phyloP scores from a whole-genome alignment of 2,113 vertebrate genomes.

The Platysternon megacephalum region DNA sequence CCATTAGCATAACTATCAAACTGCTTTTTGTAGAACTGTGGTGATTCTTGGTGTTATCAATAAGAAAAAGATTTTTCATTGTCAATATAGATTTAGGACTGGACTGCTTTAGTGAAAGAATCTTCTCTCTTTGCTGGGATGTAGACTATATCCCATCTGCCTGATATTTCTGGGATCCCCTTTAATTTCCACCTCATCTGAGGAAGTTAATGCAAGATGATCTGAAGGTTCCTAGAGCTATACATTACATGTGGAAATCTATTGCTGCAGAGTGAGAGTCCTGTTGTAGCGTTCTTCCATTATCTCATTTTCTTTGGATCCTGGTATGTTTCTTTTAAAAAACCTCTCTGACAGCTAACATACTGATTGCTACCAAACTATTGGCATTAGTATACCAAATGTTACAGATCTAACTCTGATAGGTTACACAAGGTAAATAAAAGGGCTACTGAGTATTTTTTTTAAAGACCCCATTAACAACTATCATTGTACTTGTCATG shows the following conservation, averaged over 20 bases:
- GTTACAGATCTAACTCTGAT: not conserved
- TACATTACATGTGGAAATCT: not conserved
- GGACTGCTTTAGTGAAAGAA: not conserved
- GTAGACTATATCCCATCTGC: not conserved
- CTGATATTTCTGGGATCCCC: not conserved
- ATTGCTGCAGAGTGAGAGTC: not conserved
- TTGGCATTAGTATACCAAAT: not conserved
- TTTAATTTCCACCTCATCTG: not conserved
- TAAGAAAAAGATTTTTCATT: not conserved
- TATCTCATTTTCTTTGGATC: not conserved
- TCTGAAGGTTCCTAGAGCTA: not conserved
- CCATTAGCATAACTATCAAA: not conserved
- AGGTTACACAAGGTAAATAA: not conserved
- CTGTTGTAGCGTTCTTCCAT: not conserved
- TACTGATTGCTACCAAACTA: not conserved
- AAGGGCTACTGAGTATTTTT: not conserved
- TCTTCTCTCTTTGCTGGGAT: not conserved
- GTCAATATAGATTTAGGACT: not conserved
- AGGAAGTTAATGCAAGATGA: not conserved
- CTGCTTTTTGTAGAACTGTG: not conserved
- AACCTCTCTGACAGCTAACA: not conserved
- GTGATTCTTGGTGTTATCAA: not conserved
- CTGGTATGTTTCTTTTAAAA: not conserved
- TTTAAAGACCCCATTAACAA: not conserved
- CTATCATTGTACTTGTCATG: not conserved